phyloP scores from a whole-genome alignment of 64 coral and sea anemone genomes.

The Exaiptasia diaphana region DNA sequence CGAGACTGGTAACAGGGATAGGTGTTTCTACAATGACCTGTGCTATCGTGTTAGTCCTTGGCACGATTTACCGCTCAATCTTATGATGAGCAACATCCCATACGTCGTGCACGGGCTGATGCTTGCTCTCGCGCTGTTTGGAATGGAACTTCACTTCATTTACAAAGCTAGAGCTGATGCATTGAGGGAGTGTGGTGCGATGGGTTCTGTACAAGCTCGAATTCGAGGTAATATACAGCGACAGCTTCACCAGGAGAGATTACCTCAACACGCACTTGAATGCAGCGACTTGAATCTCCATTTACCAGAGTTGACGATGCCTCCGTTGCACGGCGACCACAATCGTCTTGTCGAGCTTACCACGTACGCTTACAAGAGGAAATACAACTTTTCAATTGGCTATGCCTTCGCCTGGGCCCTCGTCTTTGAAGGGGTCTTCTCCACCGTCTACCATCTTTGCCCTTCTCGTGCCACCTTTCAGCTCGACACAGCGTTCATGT shows the following conservation, averaged over 20 bases:
- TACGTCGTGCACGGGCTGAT: constrained; percentile 58
- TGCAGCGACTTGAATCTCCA: constrained; percentile 32
- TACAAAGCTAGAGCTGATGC: not conserved
- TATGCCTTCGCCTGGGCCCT: constrained; percentile 79
- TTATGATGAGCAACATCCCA: constrained; percentile 61
- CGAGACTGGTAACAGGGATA: constrained; percentile 30
- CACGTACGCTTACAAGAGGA: constrained; percentile 33
- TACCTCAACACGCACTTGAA: not conserved
- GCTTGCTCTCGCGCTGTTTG: constrained; percentile 27
- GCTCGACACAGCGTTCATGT: constrained; percentile 74
- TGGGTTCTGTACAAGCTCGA: too few species aligned
- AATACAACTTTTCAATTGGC: constrained; percentile 53
- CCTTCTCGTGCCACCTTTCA: constrained; percentile 61
- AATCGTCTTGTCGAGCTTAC: not conserved
- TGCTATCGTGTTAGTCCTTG: constrained; percentile 43
- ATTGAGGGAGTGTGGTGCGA: not conserved
- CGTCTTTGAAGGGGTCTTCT: constrained; percentile 64
- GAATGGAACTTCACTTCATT: constrained; percentile 18
- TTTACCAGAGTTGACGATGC: constrained; percentile 12
- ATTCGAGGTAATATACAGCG: not conserved
- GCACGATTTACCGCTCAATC: constrained; percentile 50
- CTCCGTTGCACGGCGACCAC: not conserved
- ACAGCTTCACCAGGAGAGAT: not conserved
- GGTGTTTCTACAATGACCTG: constrained; percentile 56
- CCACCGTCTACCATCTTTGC: constrained; percentile 59